phyloP scores from a whole-genome alignment of 1,140 invertebrate genomes.

The Macrobrachium nipponense region DNA sequence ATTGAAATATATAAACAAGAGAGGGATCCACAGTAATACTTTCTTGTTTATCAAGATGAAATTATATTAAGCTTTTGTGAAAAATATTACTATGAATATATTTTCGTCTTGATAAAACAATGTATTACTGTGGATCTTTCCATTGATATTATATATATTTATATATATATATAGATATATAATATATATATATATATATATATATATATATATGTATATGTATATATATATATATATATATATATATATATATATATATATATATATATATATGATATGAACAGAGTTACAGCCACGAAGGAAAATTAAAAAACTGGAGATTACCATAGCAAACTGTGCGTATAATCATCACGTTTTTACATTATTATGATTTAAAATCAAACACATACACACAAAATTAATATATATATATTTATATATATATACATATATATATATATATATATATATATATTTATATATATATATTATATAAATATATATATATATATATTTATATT shows the following conservation, averaged over 20 bases:
- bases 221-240: constrained; percentile 19
- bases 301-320: no score
- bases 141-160: not conserved
- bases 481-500: constrained; percentile 6
- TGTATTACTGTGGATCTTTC: no score
- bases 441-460: constrained; percentile 12
- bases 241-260: constrained; percentile 19
- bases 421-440: constrained; percentile 22
- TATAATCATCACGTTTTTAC: no score
- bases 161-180: constrained; percentile 5
- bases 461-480: not conserved
- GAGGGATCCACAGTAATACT: no score
- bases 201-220: not conserved
- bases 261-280: constrained; percentile 1
- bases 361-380: no score
- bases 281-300: no score
- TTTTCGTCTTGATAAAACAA: no score
- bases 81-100: no score
- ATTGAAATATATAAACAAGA: no score
- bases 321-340: no score
- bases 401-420: constrained; percentile 3
- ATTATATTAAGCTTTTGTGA: no score
- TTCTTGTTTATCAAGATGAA: no score
- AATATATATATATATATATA: not conserved
- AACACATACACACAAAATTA: not conserved